Conservation (phyloP, 1,140 invertebrate species). For the Aphelenchoides avenae region DNA sequence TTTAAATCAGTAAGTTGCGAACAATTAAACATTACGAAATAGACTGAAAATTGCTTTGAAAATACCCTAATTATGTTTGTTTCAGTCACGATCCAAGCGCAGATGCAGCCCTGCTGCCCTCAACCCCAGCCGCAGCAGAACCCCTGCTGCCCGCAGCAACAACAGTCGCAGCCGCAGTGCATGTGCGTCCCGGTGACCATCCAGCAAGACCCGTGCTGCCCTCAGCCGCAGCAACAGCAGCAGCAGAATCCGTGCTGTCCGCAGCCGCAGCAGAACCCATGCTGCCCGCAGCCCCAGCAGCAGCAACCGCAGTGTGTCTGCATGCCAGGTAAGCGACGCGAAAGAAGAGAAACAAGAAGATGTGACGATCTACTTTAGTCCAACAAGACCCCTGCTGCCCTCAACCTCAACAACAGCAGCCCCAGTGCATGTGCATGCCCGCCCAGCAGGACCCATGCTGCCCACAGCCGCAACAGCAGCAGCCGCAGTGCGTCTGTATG, state of each 20-base stretch:
- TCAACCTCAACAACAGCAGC: constrained; percentile 2
- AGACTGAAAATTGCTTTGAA: too few species aligned
- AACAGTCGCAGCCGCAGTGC: not conserved
- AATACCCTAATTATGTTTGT: too few species aligned
- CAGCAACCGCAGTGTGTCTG: constrained; percentile 1
- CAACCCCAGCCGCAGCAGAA: too few species aligned
- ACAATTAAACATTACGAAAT: too few species aligned
- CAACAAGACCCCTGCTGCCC: constrained; percentile 5
- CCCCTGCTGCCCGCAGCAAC: too few species aligned
- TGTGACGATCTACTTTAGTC: constrained; percentile 10
- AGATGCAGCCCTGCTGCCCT: too few species aligned
- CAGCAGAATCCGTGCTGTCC: too few species aligned
- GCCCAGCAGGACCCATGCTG: constrained; percentile 16
- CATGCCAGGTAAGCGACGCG: not conserved
- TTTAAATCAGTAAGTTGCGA: too few species aligned
- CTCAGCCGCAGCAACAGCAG: too few species aligned
- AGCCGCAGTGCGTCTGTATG: constrained; percentile 10
- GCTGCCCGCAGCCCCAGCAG: constrained; percentile 4
- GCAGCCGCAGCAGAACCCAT: constrained; percentile 7
- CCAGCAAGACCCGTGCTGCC: constrained; percentile 8
- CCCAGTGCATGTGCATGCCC: constrained; percentile 2
- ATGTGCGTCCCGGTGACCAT: not conserved
- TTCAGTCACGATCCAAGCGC: too few species aligned
- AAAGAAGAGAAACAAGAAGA: constrained; percentile 4
- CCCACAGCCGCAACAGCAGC: constrained; percentile 6